Base-by-base conservation (phyloP, 1,140 invertebrate genomes). In the Aphelinus atriplicis region DNA sequence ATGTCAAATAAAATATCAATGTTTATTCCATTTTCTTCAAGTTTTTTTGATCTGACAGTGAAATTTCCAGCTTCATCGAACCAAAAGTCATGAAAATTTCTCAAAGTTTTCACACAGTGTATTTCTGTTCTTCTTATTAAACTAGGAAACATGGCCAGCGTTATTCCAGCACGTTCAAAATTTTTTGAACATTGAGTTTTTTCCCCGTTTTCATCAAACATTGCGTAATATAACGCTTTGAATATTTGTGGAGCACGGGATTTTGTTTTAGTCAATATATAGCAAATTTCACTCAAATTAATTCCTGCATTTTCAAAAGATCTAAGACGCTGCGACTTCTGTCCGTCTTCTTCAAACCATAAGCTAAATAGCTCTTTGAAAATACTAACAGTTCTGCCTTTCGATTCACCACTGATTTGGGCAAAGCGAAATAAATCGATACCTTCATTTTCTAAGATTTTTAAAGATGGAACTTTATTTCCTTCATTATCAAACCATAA, bases 401-500 rank as follows among this genome's bases (percentile, higher is more conserved):
- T 53, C 6, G 75, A 5, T 70, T 51, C 70, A 64, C 67, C 75
- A 66, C 78, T 73, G 69, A 81, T 80, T 73, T 77, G 71, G 1
- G 80, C 72, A 75, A 80, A 73, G 73, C 67, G 78, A 50, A 60
- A 7, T 61, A 79, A 45, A 76, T 69, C 75, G 64, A 80, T 73
- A 66, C 64, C 70, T 48, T 78, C 60, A 74, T 74, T 62, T 65
- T 79, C 73, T 43, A 82, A 60, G 75, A 67, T 75, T 69, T 77
- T 76, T 64, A 80, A 76, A 73, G 77, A 80, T 69, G 71, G 70
- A 26, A 75, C 78, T 71, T 75, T 79, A 47, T 78, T 76, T 53
- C 80, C 80, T 53, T 78, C 62, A 51, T 68, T 62, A 73, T 80
- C 79, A 65, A 81, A 79, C 79, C 79, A 80, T 4, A 80, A 58